Conservation (phyloP, 92 coral and sea anemone genomes). For the Paramuricea clavata region DNA sequence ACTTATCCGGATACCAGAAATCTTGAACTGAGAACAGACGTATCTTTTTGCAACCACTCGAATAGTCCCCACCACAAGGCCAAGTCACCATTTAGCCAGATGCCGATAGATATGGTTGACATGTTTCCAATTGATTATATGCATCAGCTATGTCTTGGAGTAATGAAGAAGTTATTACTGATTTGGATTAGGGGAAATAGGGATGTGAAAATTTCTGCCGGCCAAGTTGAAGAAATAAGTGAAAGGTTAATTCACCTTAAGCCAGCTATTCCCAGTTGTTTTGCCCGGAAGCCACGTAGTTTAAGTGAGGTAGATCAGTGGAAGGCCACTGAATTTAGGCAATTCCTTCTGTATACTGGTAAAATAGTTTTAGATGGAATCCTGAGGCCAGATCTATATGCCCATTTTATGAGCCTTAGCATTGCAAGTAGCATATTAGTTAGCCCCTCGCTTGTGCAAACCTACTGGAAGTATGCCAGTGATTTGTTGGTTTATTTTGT, state of each 20-base stretch:
- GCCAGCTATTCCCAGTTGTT: neutral
- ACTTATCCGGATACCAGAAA: neutral
- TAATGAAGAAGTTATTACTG: neutral
- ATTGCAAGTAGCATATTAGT: conserved; percentile 40
- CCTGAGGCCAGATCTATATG: conserved; percentile 18
- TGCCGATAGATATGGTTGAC: neutral
- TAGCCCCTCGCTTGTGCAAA: neutral
- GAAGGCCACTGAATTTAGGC: conserved; percentile 15
- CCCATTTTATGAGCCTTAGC: conserved; percentile 19
- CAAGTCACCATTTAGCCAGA: neutral
- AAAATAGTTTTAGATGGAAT: neutral
- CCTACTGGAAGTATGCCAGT: conserved; percentile 29
- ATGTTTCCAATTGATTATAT: conserved; percentile 11
- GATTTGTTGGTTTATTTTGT: conserved; percentile 38
- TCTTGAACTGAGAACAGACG: neutral
- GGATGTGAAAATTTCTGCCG: neutral
- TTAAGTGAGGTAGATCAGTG: conserved; percentile 1
- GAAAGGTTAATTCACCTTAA: neutral
- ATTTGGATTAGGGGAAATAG: conserved; percentile 4
- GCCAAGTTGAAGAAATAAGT: conserved; percentile 6
- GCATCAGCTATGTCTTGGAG: conserved; percentile 19
- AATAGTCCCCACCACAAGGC: conserved; percentile 3
- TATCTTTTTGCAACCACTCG: neutral
- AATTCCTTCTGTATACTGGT: neutral
- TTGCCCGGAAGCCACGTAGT: conserved; percentile 10